Evolutionary conservation across 2,113 vertebrate species (phyloP).

Genomic region (Odontesthes bonariensis): DNA sequence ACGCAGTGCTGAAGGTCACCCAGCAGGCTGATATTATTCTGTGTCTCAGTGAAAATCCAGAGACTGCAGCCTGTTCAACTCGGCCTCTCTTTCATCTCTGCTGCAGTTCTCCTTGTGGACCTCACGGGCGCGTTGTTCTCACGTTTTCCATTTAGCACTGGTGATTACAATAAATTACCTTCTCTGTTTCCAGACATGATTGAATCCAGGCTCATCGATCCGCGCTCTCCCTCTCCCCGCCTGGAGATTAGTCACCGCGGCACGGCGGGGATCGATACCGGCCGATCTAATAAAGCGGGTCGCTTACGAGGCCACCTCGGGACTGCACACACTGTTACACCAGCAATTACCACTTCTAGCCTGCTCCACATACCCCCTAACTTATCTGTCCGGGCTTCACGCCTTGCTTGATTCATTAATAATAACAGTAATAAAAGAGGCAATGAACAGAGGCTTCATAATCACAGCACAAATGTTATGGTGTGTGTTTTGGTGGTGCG

Average conservation of each 20-base stretch:
- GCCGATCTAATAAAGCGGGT: constrained; percentile 83
- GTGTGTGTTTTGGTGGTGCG: constrained; percentile 32
- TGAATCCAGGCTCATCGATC: constrained; percentile 80
- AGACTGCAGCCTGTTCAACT: not conserved
- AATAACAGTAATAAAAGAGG: constrained; percentile 73
- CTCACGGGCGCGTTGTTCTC: constrained; percentile 81
- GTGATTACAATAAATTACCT: constrained; percentile 80
- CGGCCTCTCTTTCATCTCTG: constrained; percentile 11
- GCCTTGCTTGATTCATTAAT: constrained; percentile 74
- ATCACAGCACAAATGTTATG: constrained; percentile 64
- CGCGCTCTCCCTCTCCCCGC: constrained; percentile 27
- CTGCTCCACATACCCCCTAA: constrained; percentile 14
- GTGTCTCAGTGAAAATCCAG: constrained; percentile 4
- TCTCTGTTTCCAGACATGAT: constrained; percentile 77
- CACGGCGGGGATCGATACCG: constrained; percentile 78
- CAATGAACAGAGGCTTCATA: constrained; percentile 66
- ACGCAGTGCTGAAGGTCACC: constrained; percentile 50
- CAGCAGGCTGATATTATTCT: constrained; percentile 27
- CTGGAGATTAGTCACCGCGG: constrained; percentile 79
- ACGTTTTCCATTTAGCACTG: constrained; percentile 69
- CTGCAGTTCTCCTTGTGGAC: constrained; percentile 68
- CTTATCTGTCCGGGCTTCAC: constrained; percentile 49
- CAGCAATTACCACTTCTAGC: constrained; percentile 73
- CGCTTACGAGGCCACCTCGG: constrained; percentile 76
- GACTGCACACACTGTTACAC: constrained; percentile 78